These are phyloP conservation scores for Myotis pilosus DNA, from an alignment of 2,797 vertebrate genomes.

Conservation along the genomic window DNA sequence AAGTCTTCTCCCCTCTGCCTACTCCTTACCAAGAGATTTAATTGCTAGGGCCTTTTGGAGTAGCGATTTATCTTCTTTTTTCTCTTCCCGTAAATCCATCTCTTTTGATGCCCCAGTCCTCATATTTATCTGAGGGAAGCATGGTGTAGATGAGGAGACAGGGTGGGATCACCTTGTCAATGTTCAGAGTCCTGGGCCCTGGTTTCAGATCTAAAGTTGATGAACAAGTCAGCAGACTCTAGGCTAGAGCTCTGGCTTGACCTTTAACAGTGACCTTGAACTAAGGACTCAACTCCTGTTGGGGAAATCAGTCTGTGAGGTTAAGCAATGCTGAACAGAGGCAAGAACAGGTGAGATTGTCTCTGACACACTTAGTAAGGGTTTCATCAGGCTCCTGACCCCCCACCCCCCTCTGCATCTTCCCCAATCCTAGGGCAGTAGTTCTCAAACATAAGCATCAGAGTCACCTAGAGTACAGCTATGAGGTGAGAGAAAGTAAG, in stretches of 20 bases:
- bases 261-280: slow-evolving; percentile 58
- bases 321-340: not conserved
- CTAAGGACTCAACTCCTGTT: not conserved
- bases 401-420: not conserved
- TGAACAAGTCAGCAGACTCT: not conserved
- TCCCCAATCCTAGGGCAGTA: not conserved
- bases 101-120: not conserved
- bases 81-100: not conserved
- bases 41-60: slow-evolving; percentile 1
- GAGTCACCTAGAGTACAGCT: not conserved
- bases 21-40: not conserved
- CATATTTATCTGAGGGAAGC: not conserved
- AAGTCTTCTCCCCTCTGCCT: not conserved
- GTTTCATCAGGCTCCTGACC: not conserved
- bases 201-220: not conserved
- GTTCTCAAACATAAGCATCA: not conserved
- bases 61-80: not conserved
- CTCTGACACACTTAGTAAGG: not conserved
- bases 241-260: not conserved
- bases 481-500: not conserved
- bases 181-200: not conserved
- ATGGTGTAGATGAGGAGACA: not conserved
- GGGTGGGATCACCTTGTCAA: not conserved
- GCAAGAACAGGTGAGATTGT: not conserved
- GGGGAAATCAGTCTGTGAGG: not conserved